These are phyloP conservation scores for Adoxophyes honmai DNA, from an alignment of 1,140 invertebrate species.

Conservation along the genomic window DNA sequence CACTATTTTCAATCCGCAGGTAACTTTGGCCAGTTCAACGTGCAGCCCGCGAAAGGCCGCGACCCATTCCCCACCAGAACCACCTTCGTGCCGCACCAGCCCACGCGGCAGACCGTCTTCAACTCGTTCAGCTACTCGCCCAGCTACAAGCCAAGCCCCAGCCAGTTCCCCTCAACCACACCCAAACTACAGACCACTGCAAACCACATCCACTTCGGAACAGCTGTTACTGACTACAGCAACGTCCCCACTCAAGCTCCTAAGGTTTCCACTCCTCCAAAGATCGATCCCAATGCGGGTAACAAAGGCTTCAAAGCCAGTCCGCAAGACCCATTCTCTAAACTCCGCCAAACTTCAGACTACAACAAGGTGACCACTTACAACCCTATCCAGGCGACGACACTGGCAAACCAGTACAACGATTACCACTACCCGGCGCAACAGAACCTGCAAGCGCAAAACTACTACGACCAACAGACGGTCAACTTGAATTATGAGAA, in stretches of 20 bases:
- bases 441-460: constrained; percentile 35
- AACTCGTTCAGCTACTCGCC: constrained; percentile 61
- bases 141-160: constrained; percentile 51
- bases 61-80: constrained; percentile 59
- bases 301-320: constrained; percentile 66
- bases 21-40: constrained; percentile 68
- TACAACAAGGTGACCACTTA: constrained; percentile 61
- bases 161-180: constrained; percentile 50
- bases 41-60: constrained; percentile 67
- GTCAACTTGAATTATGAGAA: constrained; percentile 43
- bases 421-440: constrained; percentile 32
- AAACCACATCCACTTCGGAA: constrained; percentile 46
- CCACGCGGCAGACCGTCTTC: constrained; percentile 61
- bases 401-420: constrained; percentile 39
- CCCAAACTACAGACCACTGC: constrained; percentile 52
- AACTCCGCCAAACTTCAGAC: constrained; percentile 45
- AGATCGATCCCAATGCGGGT: constrained; percentile 60
- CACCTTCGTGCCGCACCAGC: constrained; percentile 49
- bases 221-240: constrained; percentile 51
- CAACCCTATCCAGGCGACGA: constrained; percentile 58
- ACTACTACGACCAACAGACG: constrained; percentile 42
- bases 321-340: constrained; percentile 65
- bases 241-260: constrained; percentile 47
- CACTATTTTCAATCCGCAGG: constrained; percentile 49
- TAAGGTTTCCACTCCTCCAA: constrained; percentile 45